Evolutionary conservation across 2,888 invertebrate species (phyloP).

Genomic region (Drosophila mettleri): DNA sequence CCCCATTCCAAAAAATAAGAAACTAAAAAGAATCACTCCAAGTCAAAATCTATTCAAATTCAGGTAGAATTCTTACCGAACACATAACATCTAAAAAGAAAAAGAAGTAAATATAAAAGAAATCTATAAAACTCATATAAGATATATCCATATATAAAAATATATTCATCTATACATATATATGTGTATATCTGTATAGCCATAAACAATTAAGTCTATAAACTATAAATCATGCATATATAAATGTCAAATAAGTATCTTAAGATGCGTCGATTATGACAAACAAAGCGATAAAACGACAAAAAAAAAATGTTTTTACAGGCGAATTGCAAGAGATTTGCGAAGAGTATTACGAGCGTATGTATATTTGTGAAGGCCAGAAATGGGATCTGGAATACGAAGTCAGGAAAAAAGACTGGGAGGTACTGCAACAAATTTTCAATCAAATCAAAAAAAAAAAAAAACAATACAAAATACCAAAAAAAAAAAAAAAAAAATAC

Average conservation of each 20-base stretch:
- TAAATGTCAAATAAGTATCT: slow-evolving; percentile 38
- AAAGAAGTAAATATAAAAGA: slow-evolving; percentile 21
- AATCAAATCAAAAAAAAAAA: slow-evolving; percentile 59
- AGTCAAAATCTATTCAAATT: slow-evolving; percentile 36
- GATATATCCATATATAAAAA: slow-evolving; percentile 9
- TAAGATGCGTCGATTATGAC: slow-evolving; percentile 37
- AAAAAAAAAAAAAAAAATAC: slow-evolving; percentile 49
- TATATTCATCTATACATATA: slow-evolving; percentile 17
- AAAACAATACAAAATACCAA: slow-evolving; percentile 39
- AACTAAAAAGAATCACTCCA: slow-evolving; percentile 34
- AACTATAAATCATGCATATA: slow-evolving; percentile 36
- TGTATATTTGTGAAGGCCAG: slow-evolving; percentile 99
- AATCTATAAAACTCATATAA: slow-evolving; percentile 30
- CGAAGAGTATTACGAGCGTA: slow-evolving; percentile 98
- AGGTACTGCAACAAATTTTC: slow-evolving; percentile 90
- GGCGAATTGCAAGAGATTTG: slow-evolving; percentile 94
- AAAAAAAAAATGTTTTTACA: slow-evolving; percentile 77
- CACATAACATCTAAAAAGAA: slow-evolving; percentile 76
- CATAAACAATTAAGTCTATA: slow-evolving; percentile 19
- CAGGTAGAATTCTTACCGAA: slow-evolving; percentile 60
- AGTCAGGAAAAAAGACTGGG: slow-evolving; percentile 99
- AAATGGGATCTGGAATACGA: slow-evolving; percentile 99
- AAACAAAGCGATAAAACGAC: slow-evolving; percentile 21
- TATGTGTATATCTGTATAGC: slow-evolving; percentile 11
- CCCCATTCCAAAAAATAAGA: slow-evolving; percentile 41